Base-by-base conservation (phyloP, 2,888 invertebrate species). In the Morpho helenor region DNA sequence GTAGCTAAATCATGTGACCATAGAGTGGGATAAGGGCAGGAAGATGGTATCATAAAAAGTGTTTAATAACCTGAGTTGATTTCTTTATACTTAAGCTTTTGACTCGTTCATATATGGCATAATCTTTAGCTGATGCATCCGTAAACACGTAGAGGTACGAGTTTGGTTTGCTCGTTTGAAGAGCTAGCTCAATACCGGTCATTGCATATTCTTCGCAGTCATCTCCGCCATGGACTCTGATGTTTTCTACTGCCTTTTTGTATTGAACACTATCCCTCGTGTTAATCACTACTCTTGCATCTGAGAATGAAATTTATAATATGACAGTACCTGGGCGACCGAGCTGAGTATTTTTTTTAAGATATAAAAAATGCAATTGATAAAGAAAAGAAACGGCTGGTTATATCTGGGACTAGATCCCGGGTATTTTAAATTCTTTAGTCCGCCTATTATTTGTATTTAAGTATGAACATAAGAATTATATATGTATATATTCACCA, bases 141-240 rank as follows among this genome's bases (percentile, higher is more conserved):
- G 86, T 87, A 16, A 82, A 82, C 0, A 86, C 80, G 55, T 81
- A 87, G 0, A 87, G 41, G 7, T 72, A 73, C 0, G 87, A 87
- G 0, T 71, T 66, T 0, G 79, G 76, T 7, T 74, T 63, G 57
- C 84, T 82, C 2, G 66, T 42, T 42, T 62, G 60, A 4, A 87
- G 65, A 0, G 69, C 86, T 4, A 63, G 31, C 60, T 78, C 72
- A 7, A 87, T 82, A 10, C 85, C 87, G 2, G 63, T 44, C 76
- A 87, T 72, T 0, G 82, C 57, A 66, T 72, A 68, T 65, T 87
- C 87, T 0, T 80, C 78, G 51, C 87, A 87, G 23, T 79, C 75
- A 0, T 2, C 71, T 1, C 79, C 80, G 0, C 77, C 80, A 2
- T 63, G 0, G 0, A 79, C 72, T 0, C 0, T 0, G 2, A 84